A percentile compares a stretch with the other conserved stretches of the same genome.
These are phyloP conservation scores for Rynchops niger DNA, from an alignment of 2,113 vertebrate genomes.

Conservation along the genomic window DNA sequence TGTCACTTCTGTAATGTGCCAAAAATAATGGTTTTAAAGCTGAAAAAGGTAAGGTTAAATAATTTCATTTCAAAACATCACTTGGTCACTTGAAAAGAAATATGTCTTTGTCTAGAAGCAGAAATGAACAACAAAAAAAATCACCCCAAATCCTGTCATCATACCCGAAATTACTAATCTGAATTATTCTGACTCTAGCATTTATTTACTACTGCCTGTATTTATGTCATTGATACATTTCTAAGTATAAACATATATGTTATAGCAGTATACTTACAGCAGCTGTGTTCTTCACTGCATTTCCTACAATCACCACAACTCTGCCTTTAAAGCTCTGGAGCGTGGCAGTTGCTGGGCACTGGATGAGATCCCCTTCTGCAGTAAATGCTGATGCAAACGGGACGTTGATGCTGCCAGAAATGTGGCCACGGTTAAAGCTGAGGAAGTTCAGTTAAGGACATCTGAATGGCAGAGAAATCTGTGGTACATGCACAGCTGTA, in stretches of 20 bases:
- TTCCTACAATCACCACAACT: conserved; percentile 92
- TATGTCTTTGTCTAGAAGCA: not conserved
- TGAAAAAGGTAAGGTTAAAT: not conserved
- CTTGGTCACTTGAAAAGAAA: not conserved
- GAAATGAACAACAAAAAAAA: not conserved
- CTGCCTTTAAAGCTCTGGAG: conserved; percentile 89
- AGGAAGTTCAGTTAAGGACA: conserved; percentile 75
- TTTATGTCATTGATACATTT: not conserved
- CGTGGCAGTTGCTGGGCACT: conserved; percentile 78
- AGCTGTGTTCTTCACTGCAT: conserved; percentile 81
- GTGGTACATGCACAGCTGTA: not conserved
- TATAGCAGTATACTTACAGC: conserved; percentile 74
- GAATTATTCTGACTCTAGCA: not conserved
- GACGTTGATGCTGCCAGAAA: conserved; percentile 92
- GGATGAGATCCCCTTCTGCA: conserved; percentile 84
- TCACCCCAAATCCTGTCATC: not conserved
- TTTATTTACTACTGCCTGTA: not conserved
- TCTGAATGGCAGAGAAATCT: not conserved
- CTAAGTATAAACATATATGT: not conserved
- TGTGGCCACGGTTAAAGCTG: conserved; percentile 92
- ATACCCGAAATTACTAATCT: not conserved
- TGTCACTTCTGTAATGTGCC: not conserved
- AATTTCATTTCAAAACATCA: not conserved
- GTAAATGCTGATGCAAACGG: conserved; percentile 84
- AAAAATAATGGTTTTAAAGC: not conserved